phyloP scores from a whole-genome alignment of 2,797 vertebrate species.

The Cryptoblepharus egeriae region DNA sequence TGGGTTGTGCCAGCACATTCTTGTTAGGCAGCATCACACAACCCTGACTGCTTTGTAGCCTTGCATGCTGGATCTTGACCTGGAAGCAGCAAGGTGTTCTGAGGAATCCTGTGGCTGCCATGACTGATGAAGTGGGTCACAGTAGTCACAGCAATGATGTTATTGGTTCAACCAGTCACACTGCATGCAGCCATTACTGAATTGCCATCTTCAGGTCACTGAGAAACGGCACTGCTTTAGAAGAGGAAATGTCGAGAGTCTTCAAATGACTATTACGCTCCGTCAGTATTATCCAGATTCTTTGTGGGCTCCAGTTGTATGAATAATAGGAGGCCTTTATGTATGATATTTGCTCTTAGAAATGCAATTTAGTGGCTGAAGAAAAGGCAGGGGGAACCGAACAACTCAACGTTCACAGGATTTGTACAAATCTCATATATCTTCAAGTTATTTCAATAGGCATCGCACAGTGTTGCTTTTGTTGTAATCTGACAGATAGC shows the following conservation, averaged over 20 bases:
- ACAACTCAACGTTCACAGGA: neutral
- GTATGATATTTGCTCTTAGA: slow-evolving; percentile 5
- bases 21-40: no score
- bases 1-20: no score
- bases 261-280: neutral
- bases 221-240: neutral
- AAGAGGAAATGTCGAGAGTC: neutral
- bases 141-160: neutral
- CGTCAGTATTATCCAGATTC: neutral
- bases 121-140: no score
- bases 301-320: slow-evolving; percentile 10
- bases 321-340: neutral
- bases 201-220: neutral
- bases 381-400: neutral
- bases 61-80: no score
- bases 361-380: neutral
- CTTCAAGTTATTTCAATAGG: slow-evolving; percentile 40
- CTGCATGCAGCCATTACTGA: neutral
- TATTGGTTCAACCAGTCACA: neutral
- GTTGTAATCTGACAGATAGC: neutral
- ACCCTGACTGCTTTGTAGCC: no score
- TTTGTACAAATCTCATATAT: no score
- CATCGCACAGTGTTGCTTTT: neutral
- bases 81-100: no score
- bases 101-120: no score